Percentiles rank a stretch among this genome's conserved stretches.
phyloP scores from a whole-genome alignment of 2,113 vertebrate species.

The Myiozetetes cayanensis region DNA sequence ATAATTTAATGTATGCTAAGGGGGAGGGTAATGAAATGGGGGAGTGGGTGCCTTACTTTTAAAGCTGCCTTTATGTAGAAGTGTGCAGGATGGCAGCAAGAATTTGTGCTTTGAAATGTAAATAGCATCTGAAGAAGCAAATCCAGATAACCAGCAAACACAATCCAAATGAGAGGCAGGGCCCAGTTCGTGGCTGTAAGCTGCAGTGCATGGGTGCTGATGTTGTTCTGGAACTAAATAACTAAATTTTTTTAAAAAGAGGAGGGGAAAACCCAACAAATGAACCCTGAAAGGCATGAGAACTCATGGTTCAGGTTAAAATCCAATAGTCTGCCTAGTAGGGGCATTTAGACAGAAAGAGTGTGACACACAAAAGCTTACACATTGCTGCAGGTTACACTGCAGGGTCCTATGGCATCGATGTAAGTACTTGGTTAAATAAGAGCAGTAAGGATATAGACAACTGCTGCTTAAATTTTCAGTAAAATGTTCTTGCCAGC shows the following conservation, averaged over 20 bases:
- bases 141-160: background rate
- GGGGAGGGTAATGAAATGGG: background rate
- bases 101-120: background rate
- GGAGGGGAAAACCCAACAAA: background rate
- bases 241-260: background rate
- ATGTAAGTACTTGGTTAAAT: background rate
- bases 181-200: background rate
- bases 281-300: background rate
- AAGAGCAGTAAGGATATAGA: background rate
- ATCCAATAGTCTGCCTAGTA: background rate
- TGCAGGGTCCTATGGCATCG: background rate
- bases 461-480: background rate
- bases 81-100: background rate
- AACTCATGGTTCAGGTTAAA: background rate
- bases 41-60: background rate
- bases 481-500: background rate
- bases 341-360: background rate
- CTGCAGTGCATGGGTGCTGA: background rate
- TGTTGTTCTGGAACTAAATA: background rate
- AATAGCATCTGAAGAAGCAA: background rate
- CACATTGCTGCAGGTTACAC: background rate
- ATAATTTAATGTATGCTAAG: background rate
- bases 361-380: background rate
- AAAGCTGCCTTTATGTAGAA: background rate
- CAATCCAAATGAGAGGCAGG: background rate